Conservation (phyloP, 2,797 vertebrate species). For the Propithecus perrieri region DNA sequence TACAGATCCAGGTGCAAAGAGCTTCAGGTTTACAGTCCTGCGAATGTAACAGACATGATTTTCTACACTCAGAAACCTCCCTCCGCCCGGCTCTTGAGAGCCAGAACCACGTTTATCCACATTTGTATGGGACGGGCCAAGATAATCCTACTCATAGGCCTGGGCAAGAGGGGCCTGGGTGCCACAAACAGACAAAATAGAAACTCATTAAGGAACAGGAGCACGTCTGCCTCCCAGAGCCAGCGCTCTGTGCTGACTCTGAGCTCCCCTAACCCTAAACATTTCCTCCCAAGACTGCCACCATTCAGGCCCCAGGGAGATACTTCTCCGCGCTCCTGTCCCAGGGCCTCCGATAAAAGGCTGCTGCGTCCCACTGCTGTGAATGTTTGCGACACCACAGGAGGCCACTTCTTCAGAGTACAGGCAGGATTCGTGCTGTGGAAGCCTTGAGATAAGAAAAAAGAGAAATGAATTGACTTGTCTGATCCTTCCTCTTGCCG, state of each 20-base stretch:
- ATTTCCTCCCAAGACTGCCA: not conserved
- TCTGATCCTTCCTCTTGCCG: not conserved
- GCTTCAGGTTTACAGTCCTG: not conserved
- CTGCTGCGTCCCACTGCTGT: too few relatives aligned
- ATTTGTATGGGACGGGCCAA: not conserved
- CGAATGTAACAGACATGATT: not conserved
- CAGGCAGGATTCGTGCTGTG: not conserved
- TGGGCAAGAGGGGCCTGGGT: too few relatives aligned
- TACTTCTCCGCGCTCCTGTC: not conserved
- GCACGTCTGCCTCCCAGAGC: not conserved
- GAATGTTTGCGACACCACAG: not conserved
- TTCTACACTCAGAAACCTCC: not conserved
- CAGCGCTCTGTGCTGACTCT: not conserved
- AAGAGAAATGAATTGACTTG: not conserved
- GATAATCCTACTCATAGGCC: not conserved
- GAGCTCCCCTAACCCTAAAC: not conserved
- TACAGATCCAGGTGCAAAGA: rapidly evolving
- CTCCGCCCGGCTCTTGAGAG: not conserved
- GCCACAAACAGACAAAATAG: not conserved
- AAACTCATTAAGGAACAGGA: not conserved
- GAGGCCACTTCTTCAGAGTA: not conserved
- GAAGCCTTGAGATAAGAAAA: not conserved
- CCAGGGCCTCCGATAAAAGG: not conserved
- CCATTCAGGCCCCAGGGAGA: not conserved
- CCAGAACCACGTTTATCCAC: not conserved